Conservation (phyloP, 2,113 vertebrate species). For the Zosterops borbonicus region DNA sequence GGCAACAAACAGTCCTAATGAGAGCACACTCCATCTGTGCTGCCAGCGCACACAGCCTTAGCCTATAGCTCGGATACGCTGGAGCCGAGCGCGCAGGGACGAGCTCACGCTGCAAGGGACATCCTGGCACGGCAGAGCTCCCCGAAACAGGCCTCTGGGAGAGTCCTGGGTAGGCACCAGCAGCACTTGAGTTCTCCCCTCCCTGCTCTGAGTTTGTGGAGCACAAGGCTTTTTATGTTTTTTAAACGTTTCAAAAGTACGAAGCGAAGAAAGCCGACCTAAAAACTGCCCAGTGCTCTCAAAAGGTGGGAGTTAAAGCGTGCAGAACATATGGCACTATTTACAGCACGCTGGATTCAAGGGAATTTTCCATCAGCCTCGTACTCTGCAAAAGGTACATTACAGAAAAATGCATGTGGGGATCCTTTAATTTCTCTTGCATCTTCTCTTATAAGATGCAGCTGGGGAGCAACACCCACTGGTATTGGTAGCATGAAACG, state of each 20-base stretch:
- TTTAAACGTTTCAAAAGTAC: not conserved
- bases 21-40: constrained; percentile 75
- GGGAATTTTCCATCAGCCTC: constrained; percentile 10
- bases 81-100: not conserved
- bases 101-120: not conserved
- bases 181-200: not conserved
- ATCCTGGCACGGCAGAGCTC: not conserved
- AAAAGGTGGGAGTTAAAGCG: not conserved
- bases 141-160: not conserved
- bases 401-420: constrained; percentile 9
- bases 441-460: constrained; percentile 47
- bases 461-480: constrained; percentile 43
- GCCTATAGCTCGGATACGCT: constrained; percentile 27
- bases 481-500: constrained; percentile 2
- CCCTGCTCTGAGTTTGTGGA: not conserved
- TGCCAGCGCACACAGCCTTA: constrained; percentile 58
- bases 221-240: not conserved
- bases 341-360: not conserved
- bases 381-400: not conserved
- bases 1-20: constrained; percentile 66
- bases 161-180: not conserved
- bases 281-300: not conserved
- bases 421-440: constrained; percentile 50
- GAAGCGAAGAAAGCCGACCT: not conserved
- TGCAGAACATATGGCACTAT: not conserved